Percentiles rank a stretch among this genome's conserved stretches.
phyloP scores from a whole-genome alignment of 2,888 invertebrate species.

The Papilio demoleus region DNA sequence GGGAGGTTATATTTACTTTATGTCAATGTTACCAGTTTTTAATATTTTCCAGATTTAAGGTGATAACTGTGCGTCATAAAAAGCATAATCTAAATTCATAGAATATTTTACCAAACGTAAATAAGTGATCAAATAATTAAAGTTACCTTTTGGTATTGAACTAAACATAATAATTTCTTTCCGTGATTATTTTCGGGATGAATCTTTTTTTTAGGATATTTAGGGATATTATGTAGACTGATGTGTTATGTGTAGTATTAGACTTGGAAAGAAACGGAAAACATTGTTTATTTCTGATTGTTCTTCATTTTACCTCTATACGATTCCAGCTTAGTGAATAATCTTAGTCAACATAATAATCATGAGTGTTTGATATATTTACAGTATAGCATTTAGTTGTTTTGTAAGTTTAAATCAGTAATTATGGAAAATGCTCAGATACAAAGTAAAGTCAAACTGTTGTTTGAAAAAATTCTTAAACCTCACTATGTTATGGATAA shows the following conservation, averaged over 20 bases:
- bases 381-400: background rate
- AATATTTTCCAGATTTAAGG: background rate
- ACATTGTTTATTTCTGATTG: conserved; percentile 13
- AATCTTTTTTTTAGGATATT: too few species aligned
- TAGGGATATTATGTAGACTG: background rate
- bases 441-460: conserved; percentile 81
- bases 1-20: background rate
- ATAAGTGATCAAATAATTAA: too few species aligned
- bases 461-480: conserved; percentile 83
- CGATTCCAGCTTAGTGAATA: conserved; percentile 2
- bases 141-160: too few species aligned
- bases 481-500: conserved; percentile 85
- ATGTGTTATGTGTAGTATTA: too few species aligned
- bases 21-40: background rate
- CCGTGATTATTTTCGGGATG: too few species aligned
- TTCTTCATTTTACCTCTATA: conserved; percentile 1
- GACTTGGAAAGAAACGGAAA: background rate
- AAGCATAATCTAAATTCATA: too few species aligned
- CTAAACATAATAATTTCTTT: too few species aligned
- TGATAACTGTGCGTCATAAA: background rate
- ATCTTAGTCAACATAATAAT: background rate
- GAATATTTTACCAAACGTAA: too few species aligned
- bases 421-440: conserved; percentile 49
- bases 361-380: conserved; percentile 10
- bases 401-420: conserved; percentile 3